Evolutionary conservation across 2,797 vertebrate genomes (phyloP), one percentile per base, ranked within the genome.

Genomic region (Poeciliopsis turneri): DNA sequence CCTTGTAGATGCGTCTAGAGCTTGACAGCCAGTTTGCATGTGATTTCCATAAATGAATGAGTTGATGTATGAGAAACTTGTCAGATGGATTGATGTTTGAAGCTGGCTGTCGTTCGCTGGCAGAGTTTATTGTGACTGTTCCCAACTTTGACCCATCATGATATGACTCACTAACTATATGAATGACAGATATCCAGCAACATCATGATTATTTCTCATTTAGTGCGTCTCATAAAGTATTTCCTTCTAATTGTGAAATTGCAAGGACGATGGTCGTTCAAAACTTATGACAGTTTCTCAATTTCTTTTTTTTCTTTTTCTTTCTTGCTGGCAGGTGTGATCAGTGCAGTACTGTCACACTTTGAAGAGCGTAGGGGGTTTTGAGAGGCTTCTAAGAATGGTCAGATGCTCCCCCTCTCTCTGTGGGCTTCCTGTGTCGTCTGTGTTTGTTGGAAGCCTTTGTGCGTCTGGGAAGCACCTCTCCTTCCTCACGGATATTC

Each of bases 271-370:
- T 78, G 76, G 80, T 69, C 43, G 85, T 49, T 83, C 70, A 80
- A 55, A 25, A 68, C 47, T 76, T 15, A 78, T 25, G 8, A 55
- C 28, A 76, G 87, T 82, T 86, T 79, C 64, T 70, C 75, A 79
- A 68, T 15, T 30, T 86, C 76, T 15, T 30, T 86, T 80, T 39
- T 78, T n/a, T 76, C 86, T 87, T 86, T 85, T 57, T 53, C 82
- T 81, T 78, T 82, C 66, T 76, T 25, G 73, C 78, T 82, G 53
- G 88, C 88, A 85, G 91, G 85, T 93, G 87, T 91, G 91, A 88
- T 93, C 91, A 90, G 80, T 93, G 87, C 88, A 64, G 84, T 92
- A 86, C 90, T 93, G 90, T 94, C 83, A 69, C 81, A 82, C 84
- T 88, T 90, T 83, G 91, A 93, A 87, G 88, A 89, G 86, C 79